Evolutionary conservation across 2,888 invertebrate species (phyloP), one percentile per base, ranked within the genome.

Genomic region (Apodemia duryi): DNA sequence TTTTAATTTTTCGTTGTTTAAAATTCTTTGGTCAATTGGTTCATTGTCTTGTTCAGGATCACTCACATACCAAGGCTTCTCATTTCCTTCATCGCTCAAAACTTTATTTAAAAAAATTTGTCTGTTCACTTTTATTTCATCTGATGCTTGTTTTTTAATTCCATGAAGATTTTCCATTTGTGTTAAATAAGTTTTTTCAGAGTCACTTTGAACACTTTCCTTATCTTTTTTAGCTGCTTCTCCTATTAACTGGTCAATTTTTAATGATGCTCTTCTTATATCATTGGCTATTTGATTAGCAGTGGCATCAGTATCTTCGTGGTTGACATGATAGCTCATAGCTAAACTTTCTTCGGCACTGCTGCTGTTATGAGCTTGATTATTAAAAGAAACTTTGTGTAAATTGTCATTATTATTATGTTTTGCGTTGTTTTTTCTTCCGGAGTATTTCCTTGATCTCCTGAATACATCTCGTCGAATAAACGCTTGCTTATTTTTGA

Each of bases 121-220:
- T 75, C 90, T 80, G 72, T 92, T 91, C 11, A 86, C 87, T 74
- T 90, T 88, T 65, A 92, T 89, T 80, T 92, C 92, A 71, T 88
- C 89, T 57, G 89, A 90, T 2, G 81, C 85, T 71, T 88, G 88
- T 68, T 90, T 85, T 77, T 92, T 93, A 52, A 93, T 92, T 65
- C 93, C 94, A 77, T 92, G 94, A 78, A 92, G 82, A 71, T 88
- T 90, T 74, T 93, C 94, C 77, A 93, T 93, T 83, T 90, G 92
- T 21, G 91, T 87, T 49, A 92, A 93, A 81, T 90, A 93, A 6
- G 92, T 90, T 76, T 89, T 88, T 41, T 90, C 88, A 29, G 86
- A 85, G 70, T 91, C 91, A 72, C 85, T 87, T 29, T 80, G 73
- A 52, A 79, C 77, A 66, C 83, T 79, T 63, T 83, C 83, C 66